These are phyloP conservation scores for Meteorus colon DNA, from an alignment of 2,888 invertebrate species.

Conservation along the genomic window DNA sequence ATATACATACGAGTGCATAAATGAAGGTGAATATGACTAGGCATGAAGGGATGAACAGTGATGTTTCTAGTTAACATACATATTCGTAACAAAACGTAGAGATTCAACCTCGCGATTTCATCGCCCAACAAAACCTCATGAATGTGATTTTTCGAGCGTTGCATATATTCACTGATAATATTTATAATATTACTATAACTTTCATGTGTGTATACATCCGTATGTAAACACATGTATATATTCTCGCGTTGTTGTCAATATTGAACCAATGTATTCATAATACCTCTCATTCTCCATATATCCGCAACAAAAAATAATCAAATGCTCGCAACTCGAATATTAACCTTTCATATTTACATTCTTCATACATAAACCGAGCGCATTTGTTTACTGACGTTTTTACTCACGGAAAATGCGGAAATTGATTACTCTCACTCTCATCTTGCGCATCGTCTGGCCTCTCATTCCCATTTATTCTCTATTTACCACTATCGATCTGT, in stretches of 20 bases:
- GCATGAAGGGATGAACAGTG: neutral
- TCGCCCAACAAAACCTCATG: neutral
- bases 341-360: neutral
- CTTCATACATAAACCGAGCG: neutral
- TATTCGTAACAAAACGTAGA: neutral
- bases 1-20: neutral
- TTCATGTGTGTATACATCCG: neutral
- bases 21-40: neutral
- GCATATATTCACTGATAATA: neutral
- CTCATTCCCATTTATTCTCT: neutral
- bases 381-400: neutral
- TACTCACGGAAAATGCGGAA: neutral
- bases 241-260: neutral
- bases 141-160: neutral
- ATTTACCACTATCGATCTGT: neutral
- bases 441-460: neutral
- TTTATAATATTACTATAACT: neutral
- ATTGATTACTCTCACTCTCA: neutral
- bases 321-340: neutral
- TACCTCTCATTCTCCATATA: slow-evolving; percentile 7
- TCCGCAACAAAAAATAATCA: neutral
- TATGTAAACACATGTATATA: neutral
- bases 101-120: neutral
- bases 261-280: neutral
- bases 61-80: neutral